A percentile compares a stretch with the other conserved stretches of the same genome.
Conservation (phyloP, 2,888 invertebrate species). For the Lasioglossum zephyrum region DNA sequence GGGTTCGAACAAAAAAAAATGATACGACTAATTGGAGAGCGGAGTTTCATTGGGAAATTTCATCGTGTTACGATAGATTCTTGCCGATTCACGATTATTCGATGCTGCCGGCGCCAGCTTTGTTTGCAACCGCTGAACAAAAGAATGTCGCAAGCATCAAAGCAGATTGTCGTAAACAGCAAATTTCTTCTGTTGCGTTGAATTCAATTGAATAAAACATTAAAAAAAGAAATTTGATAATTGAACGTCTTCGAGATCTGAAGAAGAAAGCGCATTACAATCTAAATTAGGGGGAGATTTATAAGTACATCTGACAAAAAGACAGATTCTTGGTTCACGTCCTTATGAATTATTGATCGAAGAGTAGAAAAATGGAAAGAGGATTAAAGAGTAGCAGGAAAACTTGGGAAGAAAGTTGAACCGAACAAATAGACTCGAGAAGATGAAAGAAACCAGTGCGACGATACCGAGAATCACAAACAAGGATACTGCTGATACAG, state of each 20-base stretch:
- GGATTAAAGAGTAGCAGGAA: background rate
- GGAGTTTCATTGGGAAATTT: slow-evolving; percentile 13
- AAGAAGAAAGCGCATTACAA: background rate
- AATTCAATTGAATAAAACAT: background rate
- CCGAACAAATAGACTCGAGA: background rate
- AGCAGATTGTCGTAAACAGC: too few species aligned
- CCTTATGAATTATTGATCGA: background rate
- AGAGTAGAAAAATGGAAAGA: background rate
- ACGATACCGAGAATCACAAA: background rate
- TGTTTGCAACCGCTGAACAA: background rate
- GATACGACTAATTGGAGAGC: slow-evolving; percentile 27
- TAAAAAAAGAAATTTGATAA: background rate
- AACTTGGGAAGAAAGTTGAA: background rate
- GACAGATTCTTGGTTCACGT: background rate
- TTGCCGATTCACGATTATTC: background rate
- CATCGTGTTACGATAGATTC: background rate
- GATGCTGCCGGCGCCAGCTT: background rate
- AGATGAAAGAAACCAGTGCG: background rate
- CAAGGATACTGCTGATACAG: background rate
- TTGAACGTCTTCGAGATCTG: background rate
- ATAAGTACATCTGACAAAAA: background rate
- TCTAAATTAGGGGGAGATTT: background rate
- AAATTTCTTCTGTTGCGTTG: too few species aligned
- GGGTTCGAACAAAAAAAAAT: background rate
- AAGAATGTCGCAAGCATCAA: background rate